Base-by-base conservation (phyloP, 2,888 invertebrate genomes). In the Drosophila cracens region DNA sequence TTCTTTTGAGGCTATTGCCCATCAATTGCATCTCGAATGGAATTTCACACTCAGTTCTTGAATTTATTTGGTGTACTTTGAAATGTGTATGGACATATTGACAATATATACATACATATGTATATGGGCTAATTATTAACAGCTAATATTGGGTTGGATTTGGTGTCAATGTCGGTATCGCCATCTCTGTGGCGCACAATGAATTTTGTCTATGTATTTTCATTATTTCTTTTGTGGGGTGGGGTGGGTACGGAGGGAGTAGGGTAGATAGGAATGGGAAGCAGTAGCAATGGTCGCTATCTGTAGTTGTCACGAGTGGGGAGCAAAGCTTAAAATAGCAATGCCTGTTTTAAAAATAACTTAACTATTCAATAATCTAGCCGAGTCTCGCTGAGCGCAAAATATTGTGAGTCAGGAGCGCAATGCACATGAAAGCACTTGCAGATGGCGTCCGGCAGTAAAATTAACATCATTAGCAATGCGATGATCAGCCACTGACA, bases 301-400 rank as follows among this genome's bases (percentile, higher is more conserved):
- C 59, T 25, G 31, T 33, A 27, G 21, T 36, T 21, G 57, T 31
- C 11, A 31, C 31, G 13, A 52, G n/a, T 31, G 40, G 18, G 36
- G 16, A 61, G 25, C 57, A 27, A 31, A 29, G 21, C 68, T 74
- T 78, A 21, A 77, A 66, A 77, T 77, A 77, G 59, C 34, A 76
- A 79, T 69, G 48, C 25, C 18, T 13, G 46, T 31, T 31, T 57
- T 62, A 79, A 62, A 69, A 79, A 76, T 76, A 76, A 43, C 21
- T 6, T 8, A 67, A 74, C 57, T 73, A 73, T 65, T 73, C 29
- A 58, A 27, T 18, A 5, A 21, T 18, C 46, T 31, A n/a, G 0
- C 10, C 54, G 36, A 21, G 29, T 46, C 21, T 29, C 13, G 33
- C 21, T 31, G 18, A 38, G 67, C 48, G 67, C 7, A 3, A 29